phyloP scores from a whole-genome alignment of 2,797 vertebrate genomes.

The Pogoniulus pusillus region DNA sequence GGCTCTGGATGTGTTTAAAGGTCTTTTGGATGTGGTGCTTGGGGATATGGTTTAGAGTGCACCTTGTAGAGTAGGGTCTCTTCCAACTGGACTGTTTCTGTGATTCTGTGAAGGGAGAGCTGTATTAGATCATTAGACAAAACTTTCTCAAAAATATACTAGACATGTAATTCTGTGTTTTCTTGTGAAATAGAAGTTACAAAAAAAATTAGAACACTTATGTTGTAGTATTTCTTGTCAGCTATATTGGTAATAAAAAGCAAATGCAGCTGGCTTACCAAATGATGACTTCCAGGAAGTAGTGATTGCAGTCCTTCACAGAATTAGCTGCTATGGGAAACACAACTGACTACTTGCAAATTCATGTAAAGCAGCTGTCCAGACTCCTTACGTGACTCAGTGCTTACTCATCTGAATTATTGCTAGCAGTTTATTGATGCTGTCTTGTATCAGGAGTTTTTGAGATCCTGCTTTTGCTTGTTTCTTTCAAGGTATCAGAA shows the following conservation, averaged over 20 bases:
- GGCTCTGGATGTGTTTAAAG: no score
- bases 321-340: constrained; percentile 49
- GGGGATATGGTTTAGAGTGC: no score
- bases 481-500: not conserved
- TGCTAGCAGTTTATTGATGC: not conserved
- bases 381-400: constrained; percentile 17
- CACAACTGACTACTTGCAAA: not conserved
- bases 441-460: not conserved
- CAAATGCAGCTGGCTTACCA: constrained; percentile 3
- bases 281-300: constrained; percentile 60
- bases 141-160: not conserved
- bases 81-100: no score
- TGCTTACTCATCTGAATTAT: constrained; percentile 39
- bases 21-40: no score
- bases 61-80: no score
- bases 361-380: constrained; percentile 30
- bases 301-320: constrained; percentile 41
- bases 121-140: not conserved
- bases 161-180: not conserved
- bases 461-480: not conserved
- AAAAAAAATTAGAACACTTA: constrained; percentile 7
- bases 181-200: not conserved
- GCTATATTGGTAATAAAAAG: constrained; percentile 9
- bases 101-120: not conserved
- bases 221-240: not conserved